Base-by-base conservation (phyloP, 1,140 invertebrate species). In the Pissodes strobi region DNA sequence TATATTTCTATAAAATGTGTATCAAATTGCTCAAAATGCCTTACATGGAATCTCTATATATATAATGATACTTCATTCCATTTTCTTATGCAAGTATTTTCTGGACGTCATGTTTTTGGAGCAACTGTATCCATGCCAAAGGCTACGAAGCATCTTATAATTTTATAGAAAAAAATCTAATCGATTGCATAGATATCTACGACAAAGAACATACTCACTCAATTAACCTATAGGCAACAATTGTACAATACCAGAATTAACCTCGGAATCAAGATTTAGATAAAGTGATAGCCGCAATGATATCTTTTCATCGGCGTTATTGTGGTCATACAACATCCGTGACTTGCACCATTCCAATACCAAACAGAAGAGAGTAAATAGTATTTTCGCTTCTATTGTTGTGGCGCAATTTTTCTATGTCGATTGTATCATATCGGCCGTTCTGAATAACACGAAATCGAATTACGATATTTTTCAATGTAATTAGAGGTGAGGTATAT, bases 311-410 rank as follows among this genome's bases (percentile, higher is more conserved):
- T 57, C 55, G 38, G 30, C 19, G 52, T 55, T 55, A 55, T 55
- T 55, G 52, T 55, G 52, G 6, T 39, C 38, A 45, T 45, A 27
- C 38, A 57, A 45, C 39, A 27, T 30, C 9, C 9, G 38, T 57
- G 55, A 57, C 55, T 57, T 45, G 55, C 39, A 43, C 30, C 52
- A 55, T 55, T 48, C 34, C 30, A 15, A 25, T 9, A 10, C 55
- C 55, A 57, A 45, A 57, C 55, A 57, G 55, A 57, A 57, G 55
- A n/a, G n/a, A 57, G 55, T 45, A 57, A 57, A 57, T 39, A 57
- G 23, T 57, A 45, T 39, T 45, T 15, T 25, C 12, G 25, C 23
- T 57, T 18, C 13, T 27, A 57, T 57, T 57, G 55, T 57, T 43
- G 55, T 9, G 55, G 34, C 34, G 52, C 52, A 55, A 52, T 55